Evolutionary conservation across 2,888 invertebrate species (phyloP), one percentile per base, ranked within the genome.

Genomic region (Drosophila paranaensis): DNA sequence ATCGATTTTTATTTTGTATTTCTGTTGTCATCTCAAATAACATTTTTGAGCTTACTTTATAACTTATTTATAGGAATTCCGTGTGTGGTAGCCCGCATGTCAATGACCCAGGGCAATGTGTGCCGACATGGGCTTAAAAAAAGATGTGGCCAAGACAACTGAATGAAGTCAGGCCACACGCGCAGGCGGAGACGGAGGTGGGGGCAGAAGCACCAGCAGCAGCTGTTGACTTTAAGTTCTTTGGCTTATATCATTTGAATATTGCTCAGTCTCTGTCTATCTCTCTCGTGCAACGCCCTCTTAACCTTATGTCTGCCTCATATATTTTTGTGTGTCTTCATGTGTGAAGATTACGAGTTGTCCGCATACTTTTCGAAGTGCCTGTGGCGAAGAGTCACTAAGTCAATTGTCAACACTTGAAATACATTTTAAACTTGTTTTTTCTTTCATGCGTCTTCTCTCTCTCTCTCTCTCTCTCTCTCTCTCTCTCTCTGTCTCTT

Each of bases 321-420:
- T 13, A 35, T 20, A 33, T 33, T 45, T 42, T 30, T 56, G 37
- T 40, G 43, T 60, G 53, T 30, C 42, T 39, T 60, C 48, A 43
- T 40, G 63, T 66, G 46, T 50, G 30, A 68, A 37, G 42, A 33
- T 57, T 62, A 37, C 39, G 40, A 57, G 14, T 48, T 58, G 58
- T 48, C 40, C 60, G 48, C 66, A 46, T 60, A 62, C 60, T 45
- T 79, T 48, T 58, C 63, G 11, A 46, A 60, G 60, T 40, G 46
- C 46, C 61, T 64, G 71, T 78, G 69, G 76, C 81, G 73, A 65
- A 72, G 71, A 89, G 82, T 89, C 86, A 86, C 79, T 88, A 78
- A 86, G 90, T 81, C 82, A 87, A 82, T 88, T 86, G 89, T 73
- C 77, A 72, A 64, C 90, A 85, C 81, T 82, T 88, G 71, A 75